Percentiles rank a stretch among this genome's conserved stretches.
These are phyloP conservation scores for Drosophila rellima DNA, from an alignment of 2,888 invertebrate genomes.

Conservation along the genomic window DNA sequence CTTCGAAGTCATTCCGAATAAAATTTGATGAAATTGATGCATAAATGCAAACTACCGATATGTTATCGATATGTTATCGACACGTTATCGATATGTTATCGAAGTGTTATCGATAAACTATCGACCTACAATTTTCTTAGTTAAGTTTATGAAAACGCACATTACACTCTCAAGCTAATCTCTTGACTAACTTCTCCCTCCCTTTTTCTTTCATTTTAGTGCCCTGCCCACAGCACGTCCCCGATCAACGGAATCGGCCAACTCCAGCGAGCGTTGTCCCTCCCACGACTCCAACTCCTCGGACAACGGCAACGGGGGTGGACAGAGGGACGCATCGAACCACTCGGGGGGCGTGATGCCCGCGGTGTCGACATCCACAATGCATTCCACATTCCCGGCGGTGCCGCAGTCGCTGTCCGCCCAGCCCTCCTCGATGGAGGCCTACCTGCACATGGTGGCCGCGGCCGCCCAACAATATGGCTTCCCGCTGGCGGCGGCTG, in stretches of 20 bases:
- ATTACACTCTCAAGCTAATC: too few species aligned
- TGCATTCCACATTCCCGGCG: slow-evolving; percentile 83
- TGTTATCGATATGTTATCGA: not conserved
- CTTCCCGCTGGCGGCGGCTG: slow-evolving; percentile 88
- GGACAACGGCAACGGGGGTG: slow-evolving; percentile 86
- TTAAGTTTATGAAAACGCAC: too few species aligned
- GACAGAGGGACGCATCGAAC: slow-evolving; percentile 42
- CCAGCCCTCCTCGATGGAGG: slow-evolving; percentile 93
- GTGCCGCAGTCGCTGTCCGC: slow-evolving; percentile 87
- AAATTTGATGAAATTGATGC: too few species aligned
- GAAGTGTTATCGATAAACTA: too few species aligned
- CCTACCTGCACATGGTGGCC: slow-evolving; percentile 91
- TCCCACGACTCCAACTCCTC: slow-evolving; percentile 92
- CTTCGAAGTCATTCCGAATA: too few species aligned
- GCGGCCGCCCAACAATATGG: slow-evolving; percentile 92
- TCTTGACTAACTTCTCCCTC: not conserved
- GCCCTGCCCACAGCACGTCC: slow-evolving; percentile 84
- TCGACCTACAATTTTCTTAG: too few species aligned
- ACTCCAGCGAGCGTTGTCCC: slow-evolving; percentile 90
- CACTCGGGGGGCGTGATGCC: slow-evolving; percentile 58
- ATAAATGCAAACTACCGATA: too few species aligned
- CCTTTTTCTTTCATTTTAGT: slow-evolving; percentile 47
- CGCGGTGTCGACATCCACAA: slow-evolving; percentile 54
- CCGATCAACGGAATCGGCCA: slow-evolving; percentile 84
- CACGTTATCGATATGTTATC: not conserved